Evolutionary conservation across 1,140 invertebrate species (phyloP), one percentile per base, ranked within the genome.

Genomic region (Diachasmimorpha longicaudata): DNA sequence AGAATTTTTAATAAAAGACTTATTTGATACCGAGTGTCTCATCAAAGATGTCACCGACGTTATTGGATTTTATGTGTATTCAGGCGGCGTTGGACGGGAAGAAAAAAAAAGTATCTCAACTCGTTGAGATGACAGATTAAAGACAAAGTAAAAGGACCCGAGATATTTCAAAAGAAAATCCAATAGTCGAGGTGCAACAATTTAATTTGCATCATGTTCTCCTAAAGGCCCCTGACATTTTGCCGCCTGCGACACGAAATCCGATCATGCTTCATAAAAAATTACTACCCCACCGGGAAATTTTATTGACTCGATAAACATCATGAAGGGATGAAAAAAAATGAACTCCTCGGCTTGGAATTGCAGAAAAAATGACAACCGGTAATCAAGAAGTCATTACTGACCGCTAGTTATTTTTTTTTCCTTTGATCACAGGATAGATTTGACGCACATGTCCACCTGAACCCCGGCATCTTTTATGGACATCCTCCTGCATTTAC

Each of bases 151-250:
- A 63, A 23, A 25, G 19, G 21, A 31, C 11, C 13, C 9, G 19
- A 25, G 58, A 63, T 63, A 8, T 63, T 63, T 63, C 23, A 5
- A 13, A 10, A 25, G 11, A 14, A 63, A 63, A 23, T 63, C 23
- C 58, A 63, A 31, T 23, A 63, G 23, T 19, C 21, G 21, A 63
- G 23, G 19, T 63, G 58, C 74, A 78, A 76, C 74, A 76, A 78
- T 78, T 74, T 39, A 78, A 78, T 78, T 78, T 78, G 71, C 77
- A 75, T 78, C 70, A 55, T 74, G 67, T 68, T 78, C 70, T 37
- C 70, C 48, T 71, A 71, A 78, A 70, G 63, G 58, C 19, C 52
- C 74, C 63, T 42, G 73, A 71, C 71, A 74, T 13, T 21, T 37
- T 68, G 66, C 66, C 16, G n/a, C 39, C 66, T 4, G 0, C 9